Evolutionary conservation across 2,113 vertebrate species (phyloP).

Genomic region (Taxidea taxus): DNA sequence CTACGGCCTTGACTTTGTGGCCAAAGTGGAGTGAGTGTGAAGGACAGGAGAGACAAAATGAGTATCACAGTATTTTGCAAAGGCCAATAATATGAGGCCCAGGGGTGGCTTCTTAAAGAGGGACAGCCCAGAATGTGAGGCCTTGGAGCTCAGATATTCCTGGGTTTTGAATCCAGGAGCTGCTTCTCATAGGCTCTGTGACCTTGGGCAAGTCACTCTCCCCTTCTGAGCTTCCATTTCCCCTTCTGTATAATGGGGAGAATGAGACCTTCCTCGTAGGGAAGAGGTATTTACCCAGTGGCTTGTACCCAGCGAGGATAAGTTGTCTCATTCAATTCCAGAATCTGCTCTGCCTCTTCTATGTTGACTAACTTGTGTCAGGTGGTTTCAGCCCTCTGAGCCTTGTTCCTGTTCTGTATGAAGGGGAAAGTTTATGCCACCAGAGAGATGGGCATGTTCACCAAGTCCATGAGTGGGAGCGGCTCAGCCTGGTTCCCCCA

Average conservation of each 20-base stretch:
- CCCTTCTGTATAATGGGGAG: not conserved
- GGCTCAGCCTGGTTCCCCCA: not conserved
- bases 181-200: not conserved
- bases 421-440: not conserved
- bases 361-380: not conserved
- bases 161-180: not conserved
- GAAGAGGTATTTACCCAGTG: not conserved
- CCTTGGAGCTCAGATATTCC: not conserved
- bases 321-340: not conserved
- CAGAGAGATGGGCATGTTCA: not conserved
- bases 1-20: not conserved
- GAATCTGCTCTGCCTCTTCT: not conserved
- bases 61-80: not conserved
- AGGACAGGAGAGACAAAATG: not conserved
- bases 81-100: not conserved
- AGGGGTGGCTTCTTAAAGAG: not conserved
- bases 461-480: fast-evolving
- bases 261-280: not conserved
- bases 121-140: not conserved
- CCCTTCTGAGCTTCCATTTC: not conserved
- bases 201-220: not conserved
- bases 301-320: not conserved
- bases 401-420: not conserved
- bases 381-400: not conserved
- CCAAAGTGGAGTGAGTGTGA: not conserved